phyloP scores from a whole-genome alignment of 2,113 vertebrate genomes.

The Corythoichthys haematopterus region DNA sequence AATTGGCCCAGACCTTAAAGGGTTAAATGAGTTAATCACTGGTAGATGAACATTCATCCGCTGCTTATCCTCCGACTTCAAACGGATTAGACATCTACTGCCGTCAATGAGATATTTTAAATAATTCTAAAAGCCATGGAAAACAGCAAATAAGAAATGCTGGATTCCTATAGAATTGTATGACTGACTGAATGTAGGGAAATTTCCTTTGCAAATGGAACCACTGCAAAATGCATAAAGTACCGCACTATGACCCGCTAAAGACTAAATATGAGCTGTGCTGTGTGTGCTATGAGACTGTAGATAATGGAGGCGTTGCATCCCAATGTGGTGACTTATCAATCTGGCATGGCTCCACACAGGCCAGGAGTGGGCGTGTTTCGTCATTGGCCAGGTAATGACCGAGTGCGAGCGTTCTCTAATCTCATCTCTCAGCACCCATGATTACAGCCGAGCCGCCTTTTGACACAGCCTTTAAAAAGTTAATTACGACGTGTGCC shows the following conservation, averaged over 20 bases:
- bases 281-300: neutral
- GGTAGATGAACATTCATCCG: too few relatives aligned
- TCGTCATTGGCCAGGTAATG: slow-evolving; percentile 47
- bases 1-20: too few relatives aligned
- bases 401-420: slow-evolving; percentile 36
- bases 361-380: slow-evolving; percentile 37
- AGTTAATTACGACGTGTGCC: slow-evolving; percentile 51
- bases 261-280: neutral
- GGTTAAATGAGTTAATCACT: too few relatives aligned
- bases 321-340: slow-evolving; percentile 24
- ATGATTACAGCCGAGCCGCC: slow-evolving; percentile 46
- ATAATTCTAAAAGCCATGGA: too few relatives aligned
- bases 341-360: slow-evolving; percentile 9
- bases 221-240: neutral
- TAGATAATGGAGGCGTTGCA: slow-evolving; percentile 21
- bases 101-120: too few relatives aligned
- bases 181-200: too few relatives aligned
- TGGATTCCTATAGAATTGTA: too few relatives aligned
- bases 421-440: slow-evolving; percentile 42
- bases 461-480: slow-evolving; percentile 54
- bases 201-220: neutral
- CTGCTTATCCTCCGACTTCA: too few relatives aligned
- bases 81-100: too few relatives aligned
- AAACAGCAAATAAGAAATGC: too few relatives aligned
- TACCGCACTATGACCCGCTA: neutral